Percentiles rank a stretch among this genome's conserved stretches.
Conservation (phyloP, 2,888 invertebrate species). For the Ethmia dodecea region DNA sequence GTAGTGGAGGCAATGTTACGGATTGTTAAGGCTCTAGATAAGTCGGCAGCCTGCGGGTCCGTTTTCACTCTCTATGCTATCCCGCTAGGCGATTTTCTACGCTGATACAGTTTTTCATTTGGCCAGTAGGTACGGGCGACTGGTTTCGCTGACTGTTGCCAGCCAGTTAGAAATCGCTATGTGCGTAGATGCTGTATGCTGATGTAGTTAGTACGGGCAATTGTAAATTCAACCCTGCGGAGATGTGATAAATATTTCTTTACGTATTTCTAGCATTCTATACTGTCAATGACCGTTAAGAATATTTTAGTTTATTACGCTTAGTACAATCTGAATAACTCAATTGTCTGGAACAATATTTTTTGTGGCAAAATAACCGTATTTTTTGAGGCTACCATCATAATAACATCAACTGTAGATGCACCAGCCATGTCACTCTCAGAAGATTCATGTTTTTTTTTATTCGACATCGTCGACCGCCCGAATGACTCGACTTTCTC, state of each 20-base stretch:
- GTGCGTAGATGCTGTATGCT: not conserved
- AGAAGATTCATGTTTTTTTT: conserved; percentile 7
- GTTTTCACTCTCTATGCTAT: conserved; percentile 70
- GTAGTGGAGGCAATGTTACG: conserved; percentile 8
- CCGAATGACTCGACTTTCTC: conserved; percentile 48
- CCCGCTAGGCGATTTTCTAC: conserved; percentile 60
- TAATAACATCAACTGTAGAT: no score
- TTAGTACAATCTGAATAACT: no score
- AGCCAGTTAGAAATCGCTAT: conserved; percentile 11
- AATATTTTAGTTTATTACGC: no score
- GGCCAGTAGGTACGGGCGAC: conserved; percentile 36
- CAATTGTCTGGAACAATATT: no score
- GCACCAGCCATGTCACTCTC: not conserved
- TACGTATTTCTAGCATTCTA: no score
- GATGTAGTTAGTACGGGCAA: no score
- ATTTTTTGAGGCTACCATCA: no score
- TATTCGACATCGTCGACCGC: conserved; percentile 36
- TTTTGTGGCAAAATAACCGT: no score
- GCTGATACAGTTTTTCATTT: conserved; percentile 65
- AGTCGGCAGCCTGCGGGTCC: conserved; percentile 28
- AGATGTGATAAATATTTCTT: no score
- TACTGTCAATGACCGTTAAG: no score
- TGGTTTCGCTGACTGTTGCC: conserved; percentile 53
- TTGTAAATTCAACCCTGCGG: no score
- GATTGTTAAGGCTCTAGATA: conserved; percentile 30